A percentile compares a stretch with the other conserved stretches of the same genome.
phyloP scores from a whole-genome alignment of 1,140 invertebrate species.

The Cyphomyrmex costatus region DNA sequence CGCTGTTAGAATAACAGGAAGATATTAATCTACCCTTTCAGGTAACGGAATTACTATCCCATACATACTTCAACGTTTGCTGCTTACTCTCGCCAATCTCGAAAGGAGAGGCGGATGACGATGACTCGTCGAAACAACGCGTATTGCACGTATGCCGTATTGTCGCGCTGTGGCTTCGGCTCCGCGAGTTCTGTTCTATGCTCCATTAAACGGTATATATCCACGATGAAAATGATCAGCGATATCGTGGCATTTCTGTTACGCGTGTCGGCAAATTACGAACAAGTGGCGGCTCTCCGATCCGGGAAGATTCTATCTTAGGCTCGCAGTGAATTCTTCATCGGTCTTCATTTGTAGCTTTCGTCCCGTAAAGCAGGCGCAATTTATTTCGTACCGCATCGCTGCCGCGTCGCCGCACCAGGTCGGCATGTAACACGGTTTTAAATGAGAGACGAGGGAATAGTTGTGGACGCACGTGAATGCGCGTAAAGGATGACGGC shows the following conservation, averaged over 20 bases:
- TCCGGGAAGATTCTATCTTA: conserved; percentile 15
- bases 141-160: neutral
- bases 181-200: neutral
- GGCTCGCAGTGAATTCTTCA: conserved; percentile 1
- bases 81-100: neutral
- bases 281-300: conserved; percentile 15
- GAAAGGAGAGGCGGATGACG: conserved; percentile 21
- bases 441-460: neutral
- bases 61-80: conserved; percentile 18
- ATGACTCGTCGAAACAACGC: conserved; percentile 30
- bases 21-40: conserved; percentile 42
- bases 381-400: conserved; percentile 13
- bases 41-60: conserved; percentile 25
- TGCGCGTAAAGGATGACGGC: conserved; percentile 31
- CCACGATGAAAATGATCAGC: conserved; percentile 15
- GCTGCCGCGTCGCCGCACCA: neutral
- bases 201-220: conserved; percentile 27
- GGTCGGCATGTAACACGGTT: conserved; percentile 23
- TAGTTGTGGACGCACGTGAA: neutral
- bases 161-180: neutral
- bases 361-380: conserved; percentile 16
- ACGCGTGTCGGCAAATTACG: conserved; percentile 9
- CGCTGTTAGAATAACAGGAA: conserved; percentile 17
- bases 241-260: neutral
- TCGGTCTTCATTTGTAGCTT: conserved; percentile 27